phyloP scores from a whole-genome alignment of 2,888 invertebrate genomes.

The Augiades crinisus region DNA sequence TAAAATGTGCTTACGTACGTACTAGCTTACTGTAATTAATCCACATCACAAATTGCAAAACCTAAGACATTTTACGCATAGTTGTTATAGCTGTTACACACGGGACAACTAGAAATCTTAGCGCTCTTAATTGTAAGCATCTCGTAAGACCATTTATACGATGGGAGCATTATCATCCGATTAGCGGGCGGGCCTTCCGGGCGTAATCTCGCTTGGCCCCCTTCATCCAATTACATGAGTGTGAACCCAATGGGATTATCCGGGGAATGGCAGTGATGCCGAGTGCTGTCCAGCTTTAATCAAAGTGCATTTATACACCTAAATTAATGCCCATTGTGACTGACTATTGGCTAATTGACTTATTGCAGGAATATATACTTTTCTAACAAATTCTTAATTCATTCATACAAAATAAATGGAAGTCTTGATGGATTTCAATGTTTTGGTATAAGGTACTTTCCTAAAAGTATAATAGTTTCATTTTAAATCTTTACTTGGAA shows the following conservation, averaged over 20 bases:
- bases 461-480: neutral
- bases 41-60: no score
- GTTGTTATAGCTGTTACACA: no score
- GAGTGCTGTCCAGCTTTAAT: conserved; percentile 40
- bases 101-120: neutral
- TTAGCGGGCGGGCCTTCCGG: conserved; percentile 61
- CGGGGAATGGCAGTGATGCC: conserved; percentile 36
- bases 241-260: conserved; percentile 71
- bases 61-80: no score
- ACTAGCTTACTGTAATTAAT: no score
- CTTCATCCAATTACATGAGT: conserved; percentile 76
- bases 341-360: conserved; percentile 9
- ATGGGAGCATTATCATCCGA: conserved; percentile 64
- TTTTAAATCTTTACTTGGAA: no score
- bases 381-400: no score
- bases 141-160: conserved; percentile 14
- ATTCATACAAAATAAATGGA: no score
- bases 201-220: conserved; percentile 65
- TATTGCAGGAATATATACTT: no score
- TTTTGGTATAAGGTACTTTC: neutral
- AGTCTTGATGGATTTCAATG: neutral
- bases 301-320: conserved; percentile 16
- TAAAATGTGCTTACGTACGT: no score
- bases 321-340: neutral
- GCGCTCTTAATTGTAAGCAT: conserved; percentile 1